Evolutionary conservation across 30 jellyfish, hydroid and myxozoan species (phyloP), one percentile per base, ranked within the genome.

Genomic region (Phacellophora camtschatica): DNA sequence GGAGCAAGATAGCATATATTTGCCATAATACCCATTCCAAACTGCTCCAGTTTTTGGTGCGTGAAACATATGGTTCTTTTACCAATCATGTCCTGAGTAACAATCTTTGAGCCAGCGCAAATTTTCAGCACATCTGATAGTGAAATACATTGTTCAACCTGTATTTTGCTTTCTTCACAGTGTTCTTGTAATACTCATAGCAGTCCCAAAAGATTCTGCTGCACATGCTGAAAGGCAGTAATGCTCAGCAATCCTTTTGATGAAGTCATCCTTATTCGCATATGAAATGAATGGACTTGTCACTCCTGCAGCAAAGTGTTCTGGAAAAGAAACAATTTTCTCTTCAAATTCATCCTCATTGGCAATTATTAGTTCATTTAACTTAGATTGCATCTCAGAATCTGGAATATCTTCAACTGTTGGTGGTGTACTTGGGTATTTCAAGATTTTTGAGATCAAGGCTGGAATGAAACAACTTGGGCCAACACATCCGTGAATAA

Each of bases 51-150:
- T 22, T 43, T 43, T 11, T 48, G 50, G 75, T 61, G 75, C 1
- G 11, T 16, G 75, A 61, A 61, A 30, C 12, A 16, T 22, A 61
- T 61, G 46, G 49, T 6, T 22, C 75, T 50, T 31, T 61, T 61
- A 18, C 75, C 75, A 61, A 30, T 15, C 50, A 61, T 25, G 30
- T 25, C 46, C 11, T 25, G 11, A 12, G 75, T 61, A 34, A 25
- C 49, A 61, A 22, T n/a, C 75, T 61, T 61, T 30, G 75, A 61
- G 20, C 75, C 75, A 61, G 25, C 30, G 75, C 75, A 61, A 25
- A 61, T 4, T 34, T 61, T 1, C 11, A 61, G 50, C 50, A 61
- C 54, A 61, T 61, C 75, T 7, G 46, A 24, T 5, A 61, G n/a
- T 61, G 46, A 25, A 61, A 25, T 25, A 25, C 20, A 23, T 61